These are phyloP conservation scores for Nannoperca australis DNA, from an alignment of 2,797 vertebrate species.

Conservation along the genomic window DNA sequence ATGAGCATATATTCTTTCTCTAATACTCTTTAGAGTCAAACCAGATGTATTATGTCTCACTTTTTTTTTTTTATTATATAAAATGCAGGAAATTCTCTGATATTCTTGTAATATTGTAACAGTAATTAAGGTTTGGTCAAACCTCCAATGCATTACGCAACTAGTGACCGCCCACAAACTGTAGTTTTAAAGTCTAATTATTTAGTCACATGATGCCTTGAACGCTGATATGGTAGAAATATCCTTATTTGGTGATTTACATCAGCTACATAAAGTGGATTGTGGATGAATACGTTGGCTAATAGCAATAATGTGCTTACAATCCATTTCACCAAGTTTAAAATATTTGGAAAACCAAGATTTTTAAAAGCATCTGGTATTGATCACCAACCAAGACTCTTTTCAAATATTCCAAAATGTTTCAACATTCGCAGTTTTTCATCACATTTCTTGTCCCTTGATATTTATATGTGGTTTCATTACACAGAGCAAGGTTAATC, in stretches of 20 bases:
- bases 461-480: slow-evolving; percentile 40
- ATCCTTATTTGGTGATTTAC: neutral
- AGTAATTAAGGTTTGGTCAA: slow-evolving; percentile 21
- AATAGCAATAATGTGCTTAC: neutral
- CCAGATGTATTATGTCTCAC: slow-evolving; percentile 22
- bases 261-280: neutral
- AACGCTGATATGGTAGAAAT: neutral
- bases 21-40: slow-evolving; percentile 10
- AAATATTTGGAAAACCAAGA: slow-evolving; percentile 27
- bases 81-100: slow-evolving; percentile 25
- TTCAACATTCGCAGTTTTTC: slow-evolving; percentile 36
- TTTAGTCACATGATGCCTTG: neutral
- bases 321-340: slow-evolving; percentile 7
- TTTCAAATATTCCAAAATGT: slow-evolving; percentile 22
- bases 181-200: neutral
- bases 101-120: neutral
- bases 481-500: slow-evolving; percentile 17
- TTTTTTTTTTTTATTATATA: slow-evolving; percentile 15
- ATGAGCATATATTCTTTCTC: slow-evolving; percentile 24
- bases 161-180: neutral
- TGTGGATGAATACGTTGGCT: neutral
- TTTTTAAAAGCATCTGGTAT: slow-evolving; percentile 38
- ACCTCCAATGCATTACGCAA: neutral
- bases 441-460: slow-evolving; percentile 24
- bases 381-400: slow-evolving; percentile 21